phyloP scores from a whole-genome alignment of 2,888 invertebrate genomes.

The Lasioglossum lativentre region DNA sequence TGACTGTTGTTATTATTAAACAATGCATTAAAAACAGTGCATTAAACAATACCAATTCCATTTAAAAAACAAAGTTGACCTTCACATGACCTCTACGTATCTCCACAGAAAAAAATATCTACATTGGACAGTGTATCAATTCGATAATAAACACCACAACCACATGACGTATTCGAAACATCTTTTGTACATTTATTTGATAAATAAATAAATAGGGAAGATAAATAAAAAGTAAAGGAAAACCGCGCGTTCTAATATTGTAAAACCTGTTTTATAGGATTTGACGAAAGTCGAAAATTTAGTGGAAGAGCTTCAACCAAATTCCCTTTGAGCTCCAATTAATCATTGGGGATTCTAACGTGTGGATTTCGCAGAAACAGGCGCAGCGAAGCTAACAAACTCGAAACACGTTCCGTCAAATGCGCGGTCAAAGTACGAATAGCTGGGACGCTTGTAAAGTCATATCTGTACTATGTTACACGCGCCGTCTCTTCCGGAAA shows the following conservation, averaged over 20 bases:
- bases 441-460: constrained; percentile 40
- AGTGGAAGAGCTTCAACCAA: neutral
- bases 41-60: too few species aligned
- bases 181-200: neutral
- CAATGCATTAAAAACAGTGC: too few species aligned
- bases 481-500: constrained; percentile 35
- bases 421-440: neutral
- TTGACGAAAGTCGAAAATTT: neutral
- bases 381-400: neutral
- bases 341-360: neutral
- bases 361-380: neutral
- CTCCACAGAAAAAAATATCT: too few species aligned
- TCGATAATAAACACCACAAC: too few species aligned
- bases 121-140: too few species aligned
- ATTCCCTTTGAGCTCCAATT: neutral
- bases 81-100: too few species aligned
- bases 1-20: too few species aligned
- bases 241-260: neutral
- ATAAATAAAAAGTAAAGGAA: neutral
- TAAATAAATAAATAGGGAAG: neutral
- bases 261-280: neutral
- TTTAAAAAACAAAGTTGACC: too few species aligned
- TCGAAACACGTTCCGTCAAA: constrained; percentile 20
- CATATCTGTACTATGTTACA: constrained; percentile 41
- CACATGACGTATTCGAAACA: too few species aligned